Conservation (phyloP, 2,797 vertebrate genomes). For the Sorex maritimensis region DNA sequence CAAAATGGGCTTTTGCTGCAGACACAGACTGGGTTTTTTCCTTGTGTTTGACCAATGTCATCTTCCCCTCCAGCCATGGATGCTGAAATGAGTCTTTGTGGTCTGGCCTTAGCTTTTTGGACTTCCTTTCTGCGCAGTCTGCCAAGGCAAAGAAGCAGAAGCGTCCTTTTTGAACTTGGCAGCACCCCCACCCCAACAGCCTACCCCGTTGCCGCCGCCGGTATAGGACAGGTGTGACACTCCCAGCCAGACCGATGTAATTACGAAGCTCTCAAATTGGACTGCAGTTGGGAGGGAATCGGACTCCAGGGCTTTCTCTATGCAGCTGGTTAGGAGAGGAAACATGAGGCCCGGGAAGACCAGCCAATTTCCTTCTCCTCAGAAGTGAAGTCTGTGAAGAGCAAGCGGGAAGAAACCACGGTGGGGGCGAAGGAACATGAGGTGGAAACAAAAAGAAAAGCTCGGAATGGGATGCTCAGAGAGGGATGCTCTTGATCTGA, state of each 20-base stretch:
- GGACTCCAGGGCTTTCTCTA: not conserved
- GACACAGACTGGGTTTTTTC: constrained; percentile 50
- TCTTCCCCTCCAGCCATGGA: constrained; percentile 20
- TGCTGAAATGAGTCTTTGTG: constrained; percentile 11
- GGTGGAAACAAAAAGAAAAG: not conserved
- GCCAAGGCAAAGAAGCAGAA: not conserved
- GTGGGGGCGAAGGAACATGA: not conserved
- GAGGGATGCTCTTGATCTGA: not conserved
- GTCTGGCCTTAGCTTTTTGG: constrained; percentile 34
- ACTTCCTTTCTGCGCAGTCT: constrained; percentile 19
- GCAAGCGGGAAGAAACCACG: not conserved
- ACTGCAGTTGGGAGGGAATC: not conserved
- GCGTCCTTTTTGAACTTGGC: not conserved
- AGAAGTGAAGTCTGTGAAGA: constrained; percentile 18
- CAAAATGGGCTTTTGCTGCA: constrained; percentile 57
- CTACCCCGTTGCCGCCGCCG: not conserved
- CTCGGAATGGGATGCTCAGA: not conserved
- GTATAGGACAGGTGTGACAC: constrained; percentile 51
- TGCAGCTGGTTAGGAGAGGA: constrained; percentile 34
- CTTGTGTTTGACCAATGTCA: not conserved
- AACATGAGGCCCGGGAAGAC: not conserved
- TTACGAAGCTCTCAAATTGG: not conserved
- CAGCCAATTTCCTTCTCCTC: constrained; percentile 52
- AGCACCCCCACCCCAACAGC: not conserved
- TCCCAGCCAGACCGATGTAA: constrained; percentile 1